Evolutionary conservation across 1,140 invertebrate species (phyloP).

Genomic region (Drosophila serrata): DNA sequence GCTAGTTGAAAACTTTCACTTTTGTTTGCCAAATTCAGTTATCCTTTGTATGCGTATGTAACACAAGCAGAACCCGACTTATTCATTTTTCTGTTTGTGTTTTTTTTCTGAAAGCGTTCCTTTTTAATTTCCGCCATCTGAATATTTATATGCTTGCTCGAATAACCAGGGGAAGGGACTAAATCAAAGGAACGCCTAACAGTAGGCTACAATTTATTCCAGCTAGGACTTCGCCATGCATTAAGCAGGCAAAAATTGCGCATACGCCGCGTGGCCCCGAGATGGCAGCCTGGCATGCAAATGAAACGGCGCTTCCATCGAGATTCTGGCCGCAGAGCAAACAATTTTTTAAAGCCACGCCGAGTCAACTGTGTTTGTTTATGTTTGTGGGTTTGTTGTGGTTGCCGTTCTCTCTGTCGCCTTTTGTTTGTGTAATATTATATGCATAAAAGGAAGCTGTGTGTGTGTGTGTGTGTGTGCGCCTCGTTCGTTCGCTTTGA

Average conservation of each 20-base stretch:
- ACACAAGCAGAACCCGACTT: constrained; percentile 2
- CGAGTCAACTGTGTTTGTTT: constrained; percentile 52
- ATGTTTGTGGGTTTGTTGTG: constrained; percentile 42
- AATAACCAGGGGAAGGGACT: background rate
- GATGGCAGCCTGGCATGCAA: constrained; percentile 40
- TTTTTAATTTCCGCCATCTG: constrained; percentile 36
- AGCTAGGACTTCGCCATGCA: constrained; percentile 15
- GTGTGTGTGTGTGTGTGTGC: constrained; percentile 14
- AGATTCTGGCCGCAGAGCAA: constrained; percentile 58
- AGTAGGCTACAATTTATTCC: constrained; percentile 35
- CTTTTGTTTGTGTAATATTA: constrained; percentile 71
- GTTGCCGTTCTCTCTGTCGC: constrained; percentile 28
- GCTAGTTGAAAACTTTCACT: constrained; percentile 34
- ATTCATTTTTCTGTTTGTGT: constrained; percentile 10
- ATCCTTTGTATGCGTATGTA: background rate
- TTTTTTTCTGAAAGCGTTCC: background rate
- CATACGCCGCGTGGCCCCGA: constrained; percentile 49
- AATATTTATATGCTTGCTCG: constrained; percentile 17
- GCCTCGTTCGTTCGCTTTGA: constrained; percentile 50
- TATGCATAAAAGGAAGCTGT: constrained; percentile 69
- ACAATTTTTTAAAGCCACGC: constrained; percentile 64
- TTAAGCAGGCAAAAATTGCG: constrained; percentile 55
- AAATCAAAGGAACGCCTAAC: constrained; percentile 32
- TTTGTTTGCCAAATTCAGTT: constrained; percentile 3
- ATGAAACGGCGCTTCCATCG: constrained; percentile 38